Base-by-base conservation (phyloP, 1,140 invertebrate species). In the Hirudo medicinalis region DNA sequence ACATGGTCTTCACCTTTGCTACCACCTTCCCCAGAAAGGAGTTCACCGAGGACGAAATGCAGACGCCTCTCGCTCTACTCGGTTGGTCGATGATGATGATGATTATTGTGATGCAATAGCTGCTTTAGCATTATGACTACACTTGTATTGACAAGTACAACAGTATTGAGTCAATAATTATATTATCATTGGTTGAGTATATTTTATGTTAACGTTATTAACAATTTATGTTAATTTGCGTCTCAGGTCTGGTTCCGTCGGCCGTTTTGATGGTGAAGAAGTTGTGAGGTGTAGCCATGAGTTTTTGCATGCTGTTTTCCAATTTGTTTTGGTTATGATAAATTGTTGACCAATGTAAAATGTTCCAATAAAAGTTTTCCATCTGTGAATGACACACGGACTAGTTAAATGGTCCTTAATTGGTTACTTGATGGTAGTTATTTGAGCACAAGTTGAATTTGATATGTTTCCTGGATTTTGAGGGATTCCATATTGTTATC, bases 21-120 rank as follows among this genome's bases (percentile, higher is more conserved):
- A 92, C 89, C 20, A 88, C 85, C 74, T 94, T 91, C 82, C 91
- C 91, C n/a, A 87, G 86, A 78, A 90, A 89, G 82, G 85, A 91
- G 70, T 94, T 92, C 78, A 82, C 83, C n/a, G 84, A 83, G n/a
- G 90, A 91, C 32, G 91, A 94, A 80, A 92, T 90, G 83, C 89
- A 92, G 70, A 88, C 88, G 78, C 90, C 91, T 22, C 83, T 95
- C 68, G 87, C 89, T 76, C 81, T 85, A 75, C 84, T 94, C 83
- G 90, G 91, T 92, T 82, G 82, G 76, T 76, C 73, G 11, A 40
- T 40, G 29, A 49, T 22, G 27, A 72, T 55, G 49, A 72, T 63
- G 57, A 22, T 63, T 22, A 25, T 63, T 63, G 11, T 63, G 49
- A 57, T 68, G 32, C 68, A 3, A 55, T 71, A 13, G 67, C 66